Evolutionary conservation across 1,140 invertebrate species (phyloP), one percentile per base, ranked within the genome.

Genomic region (Sycobia sp.): DNA sequence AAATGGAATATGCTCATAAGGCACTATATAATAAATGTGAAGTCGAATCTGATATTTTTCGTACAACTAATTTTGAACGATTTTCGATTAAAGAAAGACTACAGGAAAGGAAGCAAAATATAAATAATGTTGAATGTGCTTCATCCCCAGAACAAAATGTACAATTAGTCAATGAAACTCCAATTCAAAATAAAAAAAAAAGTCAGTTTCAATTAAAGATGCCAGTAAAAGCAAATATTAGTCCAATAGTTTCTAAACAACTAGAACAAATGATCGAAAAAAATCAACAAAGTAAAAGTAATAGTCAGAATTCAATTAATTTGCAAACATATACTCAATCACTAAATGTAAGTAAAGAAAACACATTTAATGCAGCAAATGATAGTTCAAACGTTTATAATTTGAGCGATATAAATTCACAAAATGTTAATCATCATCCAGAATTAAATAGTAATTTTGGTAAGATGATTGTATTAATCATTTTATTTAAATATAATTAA

Each of bases 171-270:
- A 23, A 22, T 36, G 49, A 51, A 32, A 50, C 44, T 51, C 22
- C 25, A 36, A 43, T 43, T 38, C n/a, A 38, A 55, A 13, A n/a
- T 50, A 34, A 65, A 53, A 58, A 27, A 25, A 73, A 70, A 22
- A 62, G 71, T 34, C 62, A 49, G 29, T 78, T 78, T 55, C 70
- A 75, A 51, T 62, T 78, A 11, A 77, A 77, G 51, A 70, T 71
- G 53, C 77, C 77, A 18, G 60, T 77, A 1, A 70, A 74, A 56
- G 73, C 76, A 20, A 67, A 68, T 47, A 55, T 78, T 14, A 38
- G 55, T 8, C 51, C 49, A 29, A 25, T 67, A 29, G 44, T 71
- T 18, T 73, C 73, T 2, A 75, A 71, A 54, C 60, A 68, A 49
- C 71, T 76, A 43, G 70, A 65, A 51, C 67, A 73, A 54, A 61